Evolutionary conservation across 2,888 invertebrate genomes (phyloP).

Genomic region (Macrosoma leucophasiata): DNA sequence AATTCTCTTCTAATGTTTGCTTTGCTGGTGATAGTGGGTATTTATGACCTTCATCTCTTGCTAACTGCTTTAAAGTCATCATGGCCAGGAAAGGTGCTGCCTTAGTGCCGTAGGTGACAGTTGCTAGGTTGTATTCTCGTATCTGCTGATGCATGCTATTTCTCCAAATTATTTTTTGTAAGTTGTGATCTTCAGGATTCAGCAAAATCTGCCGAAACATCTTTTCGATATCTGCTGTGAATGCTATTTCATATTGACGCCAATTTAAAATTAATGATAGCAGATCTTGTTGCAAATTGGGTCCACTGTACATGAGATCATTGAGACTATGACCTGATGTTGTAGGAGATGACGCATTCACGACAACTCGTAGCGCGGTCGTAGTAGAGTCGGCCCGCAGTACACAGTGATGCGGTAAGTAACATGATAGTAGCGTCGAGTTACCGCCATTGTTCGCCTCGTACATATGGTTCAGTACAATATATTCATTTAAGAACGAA

Average conservation of each 20-base stretch:
- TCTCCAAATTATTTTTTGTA: conserved; percentile 26
- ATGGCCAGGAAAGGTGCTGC: conserved; percentile 22
- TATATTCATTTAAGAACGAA: too few relatives aligned
- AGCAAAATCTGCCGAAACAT: conserved; percentile 25
- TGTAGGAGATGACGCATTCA: conserved; percentile 16
- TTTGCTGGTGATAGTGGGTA: conserved; percentile 14
- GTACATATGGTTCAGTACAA: too few relatives aligned
- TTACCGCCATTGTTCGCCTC: too few relatives aligned
- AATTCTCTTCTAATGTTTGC: conserved; percentile 2
- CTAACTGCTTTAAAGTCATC: conserved; percentile 23
- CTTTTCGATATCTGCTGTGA: conserved; percentile 25
- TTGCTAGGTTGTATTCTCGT: conserved; percentile 6
- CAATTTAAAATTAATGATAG: conserved; percentile 15
- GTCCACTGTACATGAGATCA: conserved; percentile 25
- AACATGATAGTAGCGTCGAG: too few relatives aligned
- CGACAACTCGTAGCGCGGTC: conserved; percentile 16
- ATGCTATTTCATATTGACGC: conserved; percentile 21
- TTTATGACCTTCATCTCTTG: conserved; percentile 14
- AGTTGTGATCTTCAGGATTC: conserved; percentile 15
- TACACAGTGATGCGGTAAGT: conserved; percentile 16
- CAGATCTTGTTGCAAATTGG: conserved; percentile 21
- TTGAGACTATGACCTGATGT: conserved; percentile 22
- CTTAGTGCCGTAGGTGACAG: conserved; percentile 20
- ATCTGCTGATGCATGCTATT: conserved; percentile 3
- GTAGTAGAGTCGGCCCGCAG: conserved; percentile 12